Evolutionary conservation across 1,140 invertebrate species (phyloP).

Genomic region (Cyphomyrmex costatus): DNA sequence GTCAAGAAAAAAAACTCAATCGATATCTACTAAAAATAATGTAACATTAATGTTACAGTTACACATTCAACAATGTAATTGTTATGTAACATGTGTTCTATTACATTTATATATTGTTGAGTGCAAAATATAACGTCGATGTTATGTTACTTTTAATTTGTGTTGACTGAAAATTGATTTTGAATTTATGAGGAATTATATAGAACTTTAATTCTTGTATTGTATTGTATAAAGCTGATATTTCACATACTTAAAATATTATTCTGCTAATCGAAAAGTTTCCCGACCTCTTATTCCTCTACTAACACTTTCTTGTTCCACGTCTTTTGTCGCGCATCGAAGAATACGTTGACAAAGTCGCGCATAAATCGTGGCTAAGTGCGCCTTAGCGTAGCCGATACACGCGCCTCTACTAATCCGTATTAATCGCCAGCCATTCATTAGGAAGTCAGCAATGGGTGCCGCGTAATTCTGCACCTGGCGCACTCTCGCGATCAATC

Average conservation of each 20-base stretch:
- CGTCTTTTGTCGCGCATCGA: conserved; percentile 32
- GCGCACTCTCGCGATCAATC: conserved; percentile 74
- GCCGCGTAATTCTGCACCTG: conserved; percentile 69
- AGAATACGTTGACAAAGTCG: conserved; percentile 56
- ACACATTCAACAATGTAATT: too few species aligned
- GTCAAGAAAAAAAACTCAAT: too few species aligned
- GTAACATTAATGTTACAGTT: too few species aligned
- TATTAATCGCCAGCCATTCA: conserved; percentile 75
- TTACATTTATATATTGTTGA: too few species aligned
- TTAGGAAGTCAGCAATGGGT: conserved; percentile 75
- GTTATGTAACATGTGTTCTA: too few species aligned
- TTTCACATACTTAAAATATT: background rate
- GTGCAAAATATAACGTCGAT: too few species aligned
- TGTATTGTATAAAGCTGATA: background rate
- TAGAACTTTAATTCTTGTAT: background rate
- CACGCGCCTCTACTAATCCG: conserved; percentile 68
- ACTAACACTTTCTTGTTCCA: background rate
- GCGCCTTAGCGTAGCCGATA: conserved; percentile 52
- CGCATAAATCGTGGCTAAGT: conserved; percentile 59
- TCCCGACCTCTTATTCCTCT: background rate
- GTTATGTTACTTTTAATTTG: too few species aligned
- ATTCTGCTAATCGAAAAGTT: background rate
- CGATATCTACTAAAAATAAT: too few species aligned
- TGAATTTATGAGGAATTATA: background rate
- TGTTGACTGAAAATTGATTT: background rate